Evolutionary conservation across 2,113 vertebrate species (phyloP).

Genomic region (cat (Felis catus)): DNA sequence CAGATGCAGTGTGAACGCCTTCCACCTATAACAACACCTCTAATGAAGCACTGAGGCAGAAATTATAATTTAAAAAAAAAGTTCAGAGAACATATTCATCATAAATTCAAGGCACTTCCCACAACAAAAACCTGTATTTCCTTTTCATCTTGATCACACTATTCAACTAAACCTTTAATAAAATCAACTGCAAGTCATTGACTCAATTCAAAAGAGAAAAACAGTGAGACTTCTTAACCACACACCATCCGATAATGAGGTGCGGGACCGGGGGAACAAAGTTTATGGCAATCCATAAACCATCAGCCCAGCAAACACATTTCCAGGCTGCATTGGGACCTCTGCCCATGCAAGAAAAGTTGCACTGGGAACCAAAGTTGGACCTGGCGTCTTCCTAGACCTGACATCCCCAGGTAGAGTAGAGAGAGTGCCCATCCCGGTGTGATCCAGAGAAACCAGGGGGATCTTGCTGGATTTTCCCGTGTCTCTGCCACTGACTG

Average conservation of each 20-base stretch:
- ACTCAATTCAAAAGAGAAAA: neutral
- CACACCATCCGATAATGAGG: neutral
- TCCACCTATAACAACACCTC: neutral
- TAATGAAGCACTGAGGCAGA: neutral
- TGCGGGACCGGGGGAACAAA: neutral
- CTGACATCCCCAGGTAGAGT: rapidly evolving
- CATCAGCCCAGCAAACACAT: neutral
- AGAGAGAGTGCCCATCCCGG: neutral
- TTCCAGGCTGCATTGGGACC: neutral
- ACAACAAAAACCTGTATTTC: neutral
- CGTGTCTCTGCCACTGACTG: neutral
- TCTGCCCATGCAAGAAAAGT: neutral
- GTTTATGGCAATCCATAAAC: neutral
- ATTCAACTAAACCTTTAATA: neutral
- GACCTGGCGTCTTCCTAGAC: neutral
- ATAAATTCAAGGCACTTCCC: neutral
- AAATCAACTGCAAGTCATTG: conserved; percentile 32
- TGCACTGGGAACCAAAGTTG: neutral
- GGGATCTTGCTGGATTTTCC: neutral
- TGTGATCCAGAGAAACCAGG: neutral
- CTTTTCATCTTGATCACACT: neutral
- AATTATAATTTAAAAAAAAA: neutral
- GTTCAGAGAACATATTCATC: rapidly evolving
- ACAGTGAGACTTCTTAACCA: neutral
- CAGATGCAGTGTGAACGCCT: neutral